Evolutionary conservation across 2,113 vertebrate genomes (phyloP).

Genomic region (Proterorhinus semilunaris): DNA sequence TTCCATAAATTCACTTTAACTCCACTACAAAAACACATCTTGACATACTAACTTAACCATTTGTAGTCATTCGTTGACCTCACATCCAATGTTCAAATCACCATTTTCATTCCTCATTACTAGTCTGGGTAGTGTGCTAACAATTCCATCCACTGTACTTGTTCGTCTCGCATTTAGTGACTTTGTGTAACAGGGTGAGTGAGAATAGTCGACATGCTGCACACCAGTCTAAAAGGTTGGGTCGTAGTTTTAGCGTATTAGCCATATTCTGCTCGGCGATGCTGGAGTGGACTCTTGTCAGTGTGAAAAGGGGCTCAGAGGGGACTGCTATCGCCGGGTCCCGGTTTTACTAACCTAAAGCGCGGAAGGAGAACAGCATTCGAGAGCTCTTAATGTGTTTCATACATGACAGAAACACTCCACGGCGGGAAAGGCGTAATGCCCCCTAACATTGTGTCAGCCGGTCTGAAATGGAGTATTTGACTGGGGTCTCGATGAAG

Average conservation of each 20-base stretch:
- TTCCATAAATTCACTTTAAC: too few species aligned
- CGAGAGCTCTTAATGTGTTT: constrained; percentile 61
- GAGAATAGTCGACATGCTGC: constrained; percentile 63
- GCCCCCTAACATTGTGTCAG: constrained; percentile 42
- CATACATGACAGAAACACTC: constrained; percentile 49
- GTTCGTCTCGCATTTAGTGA: constrained; percentile 26
- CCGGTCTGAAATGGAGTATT: constrained; percentile 7
- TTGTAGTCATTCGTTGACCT: too few species aligned
- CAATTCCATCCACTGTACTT: constrained; percentile 29
- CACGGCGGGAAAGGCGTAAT: constrained; percentile 60
- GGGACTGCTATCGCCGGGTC: constrained; percentile 54
- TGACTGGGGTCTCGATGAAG: constrained; percentile 15
- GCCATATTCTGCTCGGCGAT: constrained; percentile 61
- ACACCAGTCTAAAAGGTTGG: constrained; percentile 70
- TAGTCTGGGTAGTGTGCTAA: constrained; percentile 27
- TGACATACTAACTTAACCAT: too few species aligned
- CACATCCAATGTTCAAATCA: neutral
- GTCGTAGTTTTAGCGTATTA: constrained; percentile 75
- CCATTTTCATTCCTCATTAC: constrained; percentile 44
- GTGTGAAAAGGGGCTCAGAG: constrained; percentile 66
- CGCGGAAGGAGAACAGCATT: constrained; percentile 47
- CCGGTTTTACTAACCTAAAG: constrained; percentile 56
- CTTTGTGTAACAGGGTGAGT: constrained; percentile 57
- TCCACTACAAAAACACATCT: too few species aligned
- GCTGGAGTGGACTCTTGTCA: constrained; percentile 72